These are phyloP conservation scores for Petrosia ficiformis DNA, from an alignment of 37 sponge, comb jelly and placozoan species.

Conservation along the genomic window DNA sequence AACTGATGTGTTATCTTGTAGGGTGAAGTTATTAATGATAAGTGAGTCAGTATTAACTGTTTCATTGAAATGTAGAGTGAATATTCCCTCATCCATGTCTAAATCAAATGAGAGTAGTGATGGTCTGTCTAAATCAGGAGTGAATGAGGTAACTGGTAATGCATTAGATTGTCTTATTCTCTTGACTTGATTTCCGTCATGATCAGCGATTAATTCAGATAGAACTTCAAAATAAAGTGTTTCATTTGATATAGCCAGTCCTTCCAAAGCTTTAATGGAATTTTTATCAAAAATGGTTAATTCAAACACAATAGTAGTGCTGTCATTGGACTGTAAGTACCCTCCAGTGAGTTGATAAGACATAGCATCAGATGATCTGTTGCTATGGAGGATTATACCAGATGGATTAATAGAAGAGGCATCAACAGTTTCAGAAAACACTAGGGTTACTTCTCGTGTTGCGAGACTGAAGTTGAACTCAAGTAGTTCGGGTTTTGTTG, in stretches of 20 bases:
- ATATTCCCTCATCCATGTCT: constrained; percentile 77
- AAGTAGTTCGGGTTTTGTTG: constrained; percentile 46
- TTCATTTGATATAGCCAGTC: constrained; percentile 52
- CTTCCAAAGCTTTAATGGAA: constrained; percentile 59
- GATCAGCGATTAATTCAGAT: constrained; percentile 47
- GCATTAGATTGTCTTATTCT: constrained; percentile 31
- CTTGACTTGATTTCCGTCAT: constrained; percentile 62
- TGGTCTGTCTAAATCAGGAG: constrained; percentile 67
- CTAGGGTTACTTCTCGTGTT: constrained; percentile 53
- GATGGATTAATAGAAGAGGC: constrained; percentile 58
- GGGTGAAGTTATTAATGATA: constrained; percentile 36
- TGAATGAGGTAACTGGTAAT: constrained; percentile 50
- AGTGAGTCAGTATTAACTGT: constrained; percentile 84
- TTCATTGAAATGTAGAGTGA: constrained; percentile 81
- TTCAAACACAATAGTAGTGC: constrained; percentile 37
- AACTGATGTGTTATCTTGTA: constrained; percentile 57
- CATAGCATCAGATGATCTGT: constrained; percentile 1
- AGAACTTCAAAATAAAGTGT: constrained; percentile 60
- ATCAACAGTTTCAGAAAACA: constrained; percentile 80
- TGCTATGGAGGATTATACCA: constrained; percentile 61
- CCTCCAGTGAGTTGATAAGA: constrained; percentile 74
- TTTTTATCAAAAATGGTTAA: constrained; percentile 75
- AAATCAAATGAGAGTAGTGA: constrained; percentile 70
- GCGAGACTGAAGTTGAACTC: constrained; percentile 68
- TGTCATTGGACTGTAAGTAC: constrained; percentile 33